Base-by-base conservation (phyloP, 2,888 invertebrate genomes). In the Glaucopsyche alexis region DNA sequence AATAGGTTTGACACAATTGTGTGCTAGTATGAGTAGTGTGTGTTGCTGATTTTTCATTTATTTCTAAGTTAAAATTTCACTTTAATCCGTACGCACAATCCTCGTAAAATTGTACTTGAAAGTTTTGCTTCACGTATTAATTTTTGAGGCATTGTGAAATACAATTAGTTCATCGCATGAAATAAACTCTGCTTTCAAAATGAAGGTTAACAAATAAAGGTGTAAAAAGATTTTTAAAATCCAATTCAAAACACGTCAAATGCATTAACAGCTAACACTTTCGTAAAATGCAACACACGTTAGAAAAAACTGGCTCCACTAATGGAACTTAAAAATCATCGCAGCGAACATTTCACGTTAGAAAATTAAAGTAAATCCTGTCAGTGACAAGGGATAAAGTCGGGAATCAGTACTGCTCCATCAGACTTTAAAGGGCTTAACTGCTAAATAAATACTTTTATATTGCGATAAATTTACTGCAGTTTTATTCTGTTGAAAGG, bases 381-480 rank as follows among this genome's bases (percentile, higher is more conserved):
- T 76, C 77, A 77, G 66, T 77, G 77, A 76, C 76, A 77, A 72
- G 74, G 77, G 77, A 74, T 77, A 77, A 75, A 72, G 76, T 76
- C 77, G 77, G 74, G 76, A 77, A 74, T 76, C 74, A 73, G 74
- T 52, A 78, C 78, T 78, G 79, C 79, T 82, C 80, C 80, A 81
- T 82, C 79, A 81, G 81, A 82, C 80, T 82, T 83, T 80, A 80
- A 82, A 80, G 81, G 83, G 81, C 83, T 86, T 77, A 76, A 75
- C 74, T 72, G 74, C 74, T 77, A 76, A 77, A 77, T 77, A 77
- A 77, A 77, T 77, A 77, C 77, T 74, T 71, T 66, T 66, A 50
- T 72, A 66, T 65, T 69, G 29, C 45, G 42, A 69, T 29, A 2
- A 69, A 49, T 14, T 47, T 49, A 69, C 16, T 49, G 69, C 69